These are phyloP conservation scores for Drosophila antonietae DNA, from an alignment of 2,888 invertebrate genomes.

Conservation along the genomic window DNA sequence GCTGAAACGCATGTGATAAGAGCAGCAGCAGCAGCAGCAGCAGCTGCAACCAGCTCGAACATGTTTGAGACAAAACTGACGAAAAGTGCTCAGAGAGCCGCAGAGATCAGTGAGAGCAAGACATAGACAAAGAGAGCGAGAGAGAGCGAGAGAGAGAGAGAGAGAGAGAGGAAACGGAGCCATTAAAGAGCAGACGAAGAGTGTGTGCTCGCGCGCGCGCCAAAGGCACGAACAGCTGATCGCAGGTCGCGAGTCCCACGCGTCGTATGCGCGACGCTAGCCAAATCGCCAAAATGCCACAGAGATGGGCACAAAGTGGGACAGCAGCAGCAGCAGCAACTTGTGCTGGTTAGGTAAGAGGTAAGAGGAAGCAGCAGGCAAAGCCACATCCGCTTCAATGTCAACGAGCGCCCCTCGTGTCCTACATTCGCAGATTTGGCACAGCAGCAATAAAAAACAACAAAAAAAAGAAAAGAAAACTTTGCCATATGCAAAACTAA, in stretches of 20 bases:
- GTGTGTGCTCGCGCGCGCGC: constrained; percentile 4
- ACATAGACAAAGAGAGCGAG: not conserved
- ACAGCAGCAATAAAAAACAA: constrained; percentile 45
- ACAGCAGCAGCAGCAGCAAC: constrained; percentile 6
- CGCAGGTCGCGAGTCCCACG: constrained; percentile 31
- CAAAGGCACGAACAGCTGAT: constrained; percentile 46
- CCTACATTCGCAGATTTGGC: constrained; percentile 50
- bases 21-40: constrained; percentile 41
- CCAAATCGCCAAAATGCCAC: constrained; percentile 26
- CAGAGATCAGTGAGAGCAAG: not conserved
- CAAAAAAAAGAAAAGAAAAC: constrained; percentile 51
- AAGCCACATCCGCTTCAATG: constrained; percentile 55
- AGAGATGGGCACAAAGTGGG: constrained; percentile 38
- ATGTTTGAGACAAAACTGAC: constrained; percentile 57
- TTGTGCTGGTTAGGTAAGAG: constrained; percentile 46
- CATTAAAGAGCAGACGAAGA: constrained; percentile 32
- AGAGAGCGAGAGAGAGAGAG: constrained; percentile 9
- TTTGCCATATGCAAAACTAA: constrained; percentile 54
- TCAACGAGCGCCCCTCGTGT: constrained; percentile 49
- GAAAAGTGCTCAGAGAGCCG: constrained; percentile 46
- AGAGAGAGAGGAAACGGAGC: constrained; percentile 7
- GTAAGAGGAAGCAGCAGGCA: constrained; percentile 44
- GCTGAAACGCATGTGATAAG: constrained; percentile 53
- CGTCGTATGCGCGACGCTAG: constrained; percentile 55
- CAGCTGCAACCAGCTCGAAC: constrained; percentile 56